Conservation (phyloP, 2,113 vertebrate species). For the Ceyx margarethae region DNA sequence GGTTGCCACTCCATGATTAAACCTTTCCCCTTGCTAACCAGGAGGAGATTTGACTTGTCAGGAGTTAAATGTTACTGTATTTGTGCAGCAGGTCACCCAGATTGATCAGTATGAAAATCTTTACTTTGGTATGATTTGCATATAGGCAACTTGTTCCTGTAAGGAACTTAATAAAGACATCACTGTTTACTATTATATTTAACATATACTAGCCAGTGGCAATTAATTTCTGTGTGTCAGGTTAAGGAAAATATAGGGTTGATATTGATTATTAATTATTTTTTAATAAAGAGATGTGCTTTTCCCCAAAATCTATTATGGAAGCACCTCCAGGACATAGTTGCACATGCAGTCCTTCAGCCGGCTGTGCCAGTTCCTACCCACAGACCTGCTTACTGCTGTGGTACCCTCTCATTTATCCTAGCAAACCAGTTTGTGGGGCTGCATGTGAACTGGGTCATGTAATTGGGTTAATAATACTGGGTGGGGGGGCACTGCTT, state of each 20-base stretch:
- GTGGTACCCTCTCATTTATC: slow-evolving; percentile 8
- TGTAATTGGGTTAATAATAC: neutral
- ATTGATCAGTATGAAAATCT: neutral
- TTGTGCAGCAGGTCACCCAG: neutral
- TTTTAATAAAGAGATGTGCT: neutral
- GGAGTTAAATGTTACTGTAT: neutral
- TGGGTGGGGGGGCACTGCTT: neutral
- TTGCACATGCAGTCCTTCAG: neutral
- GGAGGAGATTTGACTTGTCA: neutral
- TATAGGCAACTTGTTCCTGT: neutral
- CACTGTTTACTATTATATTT: neutral
- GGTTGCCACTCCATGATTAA: neutral
- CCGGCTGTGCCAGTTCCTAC: neutral
- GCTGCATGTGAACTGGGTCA: neutral
- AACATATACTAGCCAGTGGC: neutral
- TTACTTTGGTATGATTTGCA: rapidly evolving
- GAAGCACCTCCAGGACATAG: neutral
- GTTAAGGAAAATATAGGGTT: neutral
- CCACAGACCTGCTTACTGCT: neutral
- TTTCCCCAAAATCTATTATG: neutral
- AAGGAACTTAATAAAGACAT: neutral
- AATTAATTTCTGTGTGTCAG: neutral
- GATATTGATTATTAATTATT: neutral
- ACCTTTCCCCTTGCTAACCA: neutral
- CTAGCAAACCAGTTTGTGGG: slow-evolving; percentile 29